Base-by-base conservation (phyloP, 2,797 vertebrate species). In the Lepus oiostolus region DNA sequence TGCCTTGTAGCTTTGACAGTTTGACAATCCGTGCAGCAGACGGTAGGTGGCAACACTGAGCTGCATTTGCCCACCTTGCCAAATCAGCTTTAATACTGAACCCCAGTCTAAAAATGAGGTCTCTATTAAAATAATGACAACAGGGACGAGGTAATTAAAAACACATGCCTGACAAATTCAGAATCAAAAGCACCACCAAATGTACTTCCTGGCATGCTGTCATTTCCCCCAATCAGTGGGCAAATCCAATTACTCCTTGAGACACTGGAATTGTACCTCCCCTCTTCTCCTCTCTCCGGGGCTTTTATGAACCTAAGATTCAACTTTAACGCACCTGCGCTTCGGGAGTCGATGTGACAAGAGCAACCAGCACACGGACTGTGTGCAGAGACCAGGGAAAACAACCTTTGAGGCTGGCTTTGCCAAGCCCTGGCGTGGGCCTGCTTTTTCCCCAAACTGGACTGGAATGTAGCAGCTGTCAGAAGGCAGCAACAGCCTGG, bases 211-310 rank as follows among this genome's bases (percentile, higher is more conserved):
- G 68, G 71, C 71, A 91, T 47, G 4, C 5, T 50, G 91, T 71
- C 17, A 94, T 88, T 94, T 93, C 67, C 4, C 72, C 94, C 79
- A 70, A 71, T 91, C 93, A 42, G 77, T 91, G 96, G 67, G 96
- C 87, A 95, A 97, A 96, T 92, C 93, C 93, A 91, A 76, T 94
- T 96, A 95, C 32, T 97, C 93, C 86, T 84, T 28, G 70, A 97
- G 84, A 85, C 38, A 93, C 54, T 80, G 32, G 9, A 95, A 97
- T 74, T 86, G 74, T 72, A 67, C 50, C 91, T 93, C n/a, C 96
- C 93, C 38, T 89, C 32, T 82, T 35, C n/a, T 60, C 90, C 82
- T 91, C 68, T 95, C 89, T 58, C 84, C 42, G 42, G 88, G 93
- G 88, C 54, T 93, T 95, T 93, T 93, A 89, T 83, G 62, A 96